Evolutionary conservation across 2,888 invertebrate species (phyloP).

Genomic region (Dinocampus coccinellae): DNA sequence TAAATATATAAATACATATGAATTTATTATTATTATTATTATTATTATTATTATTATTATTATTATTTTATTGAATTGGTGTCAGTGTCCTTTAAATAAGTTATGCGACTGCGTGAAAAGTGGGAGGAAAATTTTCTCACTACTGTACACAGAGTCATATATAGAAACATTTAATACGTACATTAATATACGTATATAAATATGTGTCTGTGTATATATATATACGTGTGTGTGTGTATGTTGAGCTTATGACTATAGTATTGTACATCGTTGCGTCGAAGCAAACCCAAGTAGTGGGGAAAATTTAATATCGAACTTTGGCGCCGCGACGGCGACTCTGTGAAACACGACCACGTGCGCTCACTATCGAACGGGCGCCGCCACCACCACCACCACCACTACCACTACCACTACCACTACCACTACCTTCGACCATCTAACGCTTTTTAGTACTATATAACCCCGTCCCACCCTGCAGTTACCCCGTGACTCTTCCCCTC

Average conservation of each 20-base stretch:
- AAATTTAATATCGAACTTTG: slow-evolving; percentile 63
- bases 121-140: slow-evolving; percentile 49
- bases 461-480: slow-evolving; percentile 45
- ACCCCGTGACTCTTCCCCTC: slow-evolving; percentile 32
- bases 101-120: slow-evolving; percentile 58
- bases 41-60: too few species aligned
- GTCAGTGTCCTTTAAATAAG: slow-evolving; percentile 66
- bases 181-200: slow-evolving; percentile 29
- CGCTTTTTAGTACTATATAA: slow-evolving; percentile 43
- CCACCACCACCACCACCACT: slow-evolving; percentile 52
- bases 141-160: background rate
- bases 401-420: slow-evolving; percentile 48
- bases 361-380: slow-evolving; percentile 65
- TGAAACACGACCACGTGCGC: slow-evolving; percentile 67
- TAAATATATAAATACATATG: too few species aligned
- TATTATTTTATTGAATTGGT: slow-evolving; percentile 42
- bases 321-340: slow-evolving; percentile 66
- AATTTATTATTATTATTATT: too few species aligned
- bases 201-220: too few species aligned
- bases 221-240: slow-evolving; percentile 6
- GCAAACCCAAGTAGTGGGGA: slow-evolving; percentile 36
- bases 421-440: slow-evolving; percentile 46
- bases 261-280: slow-evolving; percentile 5
- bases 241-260: slow-evolving; percentile 1
- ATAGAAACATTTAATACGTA: background rate